A percentile compares a stretch with the other conserved stretches of the same genome.
phyloP scores from a whole-genome alignment of 2,113 vertebrate genomes.

The Eurystomus gularis region DNA sequence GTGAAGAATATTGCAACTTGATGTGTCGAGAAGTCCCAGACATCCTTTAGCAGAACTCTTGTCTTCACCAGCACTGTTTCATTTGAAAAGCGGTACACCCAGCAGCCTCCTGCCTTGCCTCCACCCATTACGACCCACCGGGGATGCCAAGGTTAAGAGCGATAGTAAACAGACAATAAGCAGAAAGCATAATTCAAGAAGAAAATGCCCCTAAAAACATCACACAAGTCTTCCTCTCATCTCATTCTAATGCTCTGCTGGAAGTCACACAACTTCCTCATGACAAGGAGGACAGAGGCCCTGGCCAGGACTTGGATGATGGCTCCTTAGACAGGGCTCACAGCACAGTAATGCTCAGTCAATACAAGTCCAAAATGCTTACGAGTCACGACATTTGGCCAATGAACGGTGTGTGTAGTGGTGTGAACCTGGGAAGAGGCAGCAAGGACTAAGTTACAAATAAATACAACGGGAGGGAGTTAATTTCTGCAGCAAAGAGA shows the following conservation, averaged over 20 bases:
- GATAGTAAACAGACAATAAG: background rate
- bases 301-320: background rate
- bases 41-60: background rate
- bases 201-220: background rate
- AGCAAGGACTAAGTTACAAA: background rate
- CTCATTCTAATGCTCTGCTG: background rate
- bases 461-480: background rate
- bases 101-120: background rate
- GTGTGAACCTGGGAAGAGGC: background rate
- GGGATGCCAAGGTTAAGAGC: background rate
- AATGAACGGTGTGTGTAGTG: background rate
- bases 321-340: background rate
- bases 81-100: background rate
- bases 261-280: background rate
- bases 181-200: background rate
- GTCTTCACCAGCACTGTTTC: background rate
- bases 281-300: background rate
- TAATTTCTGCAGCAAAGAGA: background rate
- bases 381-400: background rate
- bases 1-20: background rate
- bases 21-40: fast-evolving
- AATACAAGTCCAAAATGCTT: background rate
- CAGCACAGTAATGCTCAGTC: background rate
- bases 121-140: background rate
- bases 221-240: background rate